Base-by-base conservation (phyloP, 2,113 vertebrate genomes). In the Melospiza melodia region DNA sequence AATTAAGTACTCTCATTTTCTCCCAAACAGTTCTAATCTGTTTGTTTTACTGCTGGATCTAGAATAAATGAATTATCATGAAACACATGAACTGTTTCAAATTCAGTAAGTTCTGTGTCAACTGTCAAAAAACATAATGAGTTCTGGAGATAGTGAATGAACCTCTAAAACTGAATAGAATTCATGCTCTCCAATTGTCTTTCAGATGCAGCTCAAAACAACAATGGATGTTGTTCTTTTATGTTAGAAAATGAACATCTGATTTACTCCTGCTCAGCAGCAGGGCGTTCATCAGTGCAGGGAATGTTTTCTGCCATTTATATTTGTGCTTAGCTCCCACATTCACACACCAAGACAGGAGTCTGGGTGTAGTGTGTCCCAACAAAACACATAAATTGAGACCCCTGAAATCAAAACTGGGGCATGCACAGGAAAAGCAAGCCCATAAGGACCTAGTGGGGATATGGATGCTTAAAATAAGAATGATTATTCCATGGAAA, bases 41-140 rank as follows among this genome's bases (percentile, higher is more conserved):
- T 97, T 97, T 97, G 52, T 73, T 97, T 97, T 96, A 71, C 82
- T 84, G 67, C 62, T 96, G 85, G 88, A 90, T 94, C 59, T 79
- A 94, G 94, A 97, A 94, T 93, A 96, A 96, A 95, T 92, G 67
- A 96, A 96, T 95, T 94, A 86, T 67, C 90, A 69, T 95, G 95
- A 94, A 95, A 84, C 84, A 57, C 74, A 89, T 91, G 90, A 97
- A 92, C 97, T 95, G 87, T 94, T 85, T 92, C 95, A 94, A 93
- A 96, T 94, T 95, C 97, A 94, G 80, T 90, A 81, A 91, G 86
- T 93, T 93, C 54, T 79, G 39, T 96, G 87, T 97, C 94, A 95
- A 95, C 74, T 96, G 87, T 89, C 84, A 93, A 90, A 95, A 95
- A 95, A 95, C 16, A 31, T 83, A 97, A 86, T 68, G 69, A 96